Base-by-base conservation (phyloP, 2,888 invertebrate genomes). In the Flexamia atlantica region DNA sequence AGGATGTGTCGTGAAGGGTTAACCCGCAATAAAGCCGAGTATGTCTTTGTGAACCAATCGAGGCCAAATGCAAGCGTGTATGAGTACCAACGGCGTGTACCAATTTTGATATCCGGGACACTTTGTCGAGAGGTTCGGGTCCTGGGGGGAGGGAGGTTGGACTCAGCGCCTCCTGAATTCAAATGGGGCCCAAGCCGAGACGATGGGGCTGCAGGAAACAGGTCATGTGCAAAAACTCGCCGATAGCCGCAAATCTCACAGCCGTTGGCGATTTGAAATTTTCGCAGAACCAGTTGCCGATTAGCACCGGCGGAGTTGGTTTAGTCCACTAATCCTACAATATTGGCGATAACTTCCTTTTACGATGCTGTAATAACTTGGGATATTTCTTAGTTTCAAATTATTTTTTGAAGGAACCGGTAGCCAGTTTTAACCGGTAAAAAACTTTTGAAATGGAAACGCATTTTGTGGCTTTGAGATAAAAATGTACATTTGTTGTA, bases 11-110 rank as follows among this genome's bases (percentile, higher is more conserved):
- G 50, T 46, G 1, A 76, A 76, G 76, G 76, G 76, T 76, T 50
- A 50, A 50, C 72, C 76, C 25, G 12, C 46, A 36, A 40, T 28
- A 23, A 76, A 76, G 23, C 28, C 23, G 36, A 72, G 50, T 76
- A 76, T 50, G 46, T 50, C 76, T 76, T 76, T 76, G 76, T 76
- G 1, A 76, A 9, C 50, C 50, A 76, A 76, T 76, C 76, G 76
- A 12, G 76, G n/a, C 36, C 42, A n/a, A 72, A 72, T 25, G 42
- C 76, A n/a, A 12, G 23, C 9, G n/a, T n/a, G n/a, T n/a, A n/a
- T n/a, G 74, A 74, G 74, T 12, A 36, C 14, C 40, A 46, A 76
- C 50, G 76, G 76, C 17, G n/a, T n/a, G n/a, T n/a, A n/a, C n/a
- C n/a, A 46, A 76, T 76, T 46, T 76, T 46, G 76, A 76, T 76